phyloP scores from a whole-genome alignment of 2,797 vertebrate genomes.

The Liasis olivaceus region DNA sequence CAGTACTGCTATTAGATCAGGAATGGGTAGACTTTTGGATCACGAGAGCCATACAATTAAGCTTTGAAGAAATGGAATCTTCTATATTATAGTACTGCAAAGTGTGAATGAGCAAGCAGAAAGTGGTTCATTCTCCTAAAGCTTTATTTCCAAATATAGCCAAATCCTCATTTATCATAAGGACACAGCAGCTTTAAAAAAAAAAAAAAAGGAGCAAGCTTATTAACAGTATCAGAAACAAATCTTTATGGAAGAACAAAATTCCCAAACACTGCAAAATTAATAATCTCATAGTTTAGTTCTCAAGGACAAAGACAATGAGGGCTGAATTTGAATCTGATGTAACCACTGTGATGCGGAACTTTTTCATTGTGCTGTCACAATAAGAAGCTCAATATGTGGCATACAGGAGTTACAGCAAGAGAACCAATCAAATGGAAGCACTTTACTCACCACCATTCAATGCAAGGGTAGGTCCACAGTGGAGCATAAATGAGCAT shows the following conservation, averaged over 20 bases:
- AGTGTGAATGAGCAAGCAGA: not conserved
- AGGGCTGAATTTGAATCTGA: not conserved
- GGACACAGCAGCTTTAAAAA: not conserved
- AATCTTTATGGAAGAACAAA: not conserved
- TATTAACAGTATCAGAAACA: not conserved
- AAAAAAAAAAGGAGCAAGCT: not conserved
- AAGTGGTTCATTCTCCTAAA: not conserved
- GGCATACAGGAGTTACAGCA: not conserved
- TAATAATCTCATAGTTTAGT: not conserved
- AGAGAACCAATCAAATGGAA: not conserved
- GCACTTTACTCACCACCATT: not conserved
- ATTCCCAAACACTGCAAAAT: not conserved
- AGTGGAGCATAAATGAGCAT: not conserved
- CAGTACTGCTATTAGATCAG: not conserved
- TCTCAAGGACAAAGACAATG: not conserved
- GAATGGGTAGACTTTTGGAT: not conserved
- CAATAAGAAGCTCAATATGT: not conserved
- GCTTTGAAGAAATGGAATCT: not conserved
- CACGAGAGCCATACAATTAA: not conserved
- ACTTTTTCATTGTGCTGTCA: not conserved
- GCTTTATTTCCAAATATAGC: not conserved
- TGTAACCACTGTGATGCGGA: not conserved
- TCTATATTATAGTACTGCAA: not conserved
- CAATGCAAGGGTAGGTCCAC: not conserved
- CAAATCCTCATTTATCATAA: not conserved